Conservation (phyloP, 35 echinoderm and acorn worm species). For the Stichopus chloronotus region DNA sequence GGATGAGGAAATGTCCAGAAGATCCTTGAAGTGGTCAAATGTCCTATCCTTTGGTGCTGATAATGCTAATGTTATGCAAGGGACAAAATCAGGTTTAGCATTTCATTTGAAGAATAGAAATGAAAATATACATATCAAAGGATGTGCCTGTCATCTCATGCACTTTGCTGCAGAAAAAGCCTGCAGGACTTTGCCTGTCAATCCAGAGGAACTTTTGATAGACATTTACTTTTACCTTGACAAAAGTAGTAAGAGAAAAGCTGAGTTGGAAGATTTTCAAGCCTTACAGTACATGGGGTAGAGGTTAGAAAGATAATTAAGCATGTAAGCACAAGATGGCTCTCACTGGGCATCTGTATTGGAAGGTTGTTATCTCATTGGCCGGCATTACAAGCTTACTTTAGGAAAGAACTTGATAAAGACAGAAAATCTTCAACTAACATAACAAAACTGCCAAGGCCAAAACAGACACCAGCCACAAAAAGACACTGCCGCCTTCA, state of each 20-base stretch:
- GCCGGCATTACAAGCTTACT: conserved; percentile 30
- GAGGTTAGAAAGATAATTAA: conserved; percentile 18
- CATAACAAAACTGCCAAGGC: not conserved
- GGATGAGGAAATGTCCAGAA: conserved; percentile 23
- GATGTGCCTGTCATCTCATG: conserved; percentile 78
- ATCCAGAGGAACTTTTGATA: conserved; percentile 59
- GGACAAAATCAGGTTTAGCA: conserved; percentile 58
- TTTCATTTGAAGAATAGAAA: conserved; percentile 43
- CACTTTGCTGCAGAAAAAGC: conserved; percentile 72
- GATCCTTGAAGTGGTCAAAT: conserved; percentile 54
- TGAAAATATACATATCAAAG: conserved; percentile 54
- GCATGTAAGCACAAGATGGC: conserved; percentile 25
- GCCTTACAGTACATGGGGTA: conserved; percentile 29
- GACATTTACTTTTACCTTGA: conserved; percentile 70
- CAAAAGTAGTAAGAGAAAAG: conserved; percentile 72
- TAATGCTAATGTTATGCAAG: conserved; percentile 69
- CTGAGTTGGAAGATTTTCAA: conserved; percentile 59
- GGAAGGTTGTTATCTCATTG: not conserved
- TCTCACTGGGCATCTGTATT: conserved; percentile 12
- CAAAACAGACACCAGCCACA: not conserved
- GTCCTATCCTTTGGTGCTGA: conserved; percentile 59
- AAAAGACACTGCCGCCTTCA: not conserved
- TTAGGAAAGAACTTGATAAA: conserved; percentile 34
- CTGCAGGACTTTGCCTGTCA: conserved; percentile 19
- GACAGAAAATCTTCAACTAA: not conserved